Percentiles rank a stretch among this genome's conserved stretches.
Conservation (phyloP, 2,113 vertebrate genomes). For the Lamprologus ornatipinnis region DNA sequence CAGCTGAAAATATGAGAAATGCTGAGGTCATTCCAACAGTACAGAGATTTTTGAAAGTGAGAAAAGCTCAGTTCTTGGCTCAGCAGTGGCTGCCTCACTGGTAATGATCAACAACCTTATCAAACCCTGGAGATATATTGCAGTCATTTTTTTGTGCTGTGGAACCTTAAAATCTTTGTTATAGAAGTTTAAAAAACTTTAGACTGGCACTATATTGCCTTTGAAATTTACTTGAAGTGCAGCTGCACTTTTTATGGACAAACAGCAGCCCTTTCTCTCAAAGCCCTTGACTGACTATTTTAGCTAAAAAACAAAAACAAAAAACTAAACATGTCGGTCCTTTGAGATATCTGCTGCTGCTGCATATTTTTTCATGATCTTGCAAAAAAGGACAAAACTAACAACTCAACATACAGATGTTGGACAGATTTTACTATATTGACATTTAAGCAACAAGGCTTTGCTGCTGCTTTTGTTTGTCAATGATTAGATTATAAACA, state of each 20-base stretch:
- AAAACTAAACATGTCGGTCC: not conserved
- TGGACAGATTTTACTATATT: not conserved
- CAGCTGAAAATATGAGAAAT: slow-evolving; percentile 1
- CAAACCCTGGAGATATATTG: slow-evolving; percentile 8
- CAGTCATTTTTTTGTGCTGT: not conserved
- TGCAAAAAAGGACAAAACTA: not conserved
- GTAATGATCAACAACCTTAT: slow-evolving; percentile 26
- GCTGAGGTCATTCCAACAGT: slow-evolving; percentile 14
- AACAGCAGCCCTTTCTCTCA: not conserved
- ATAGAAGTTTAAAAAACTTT: not conserved
- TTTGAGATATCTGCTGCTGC: not conserved
- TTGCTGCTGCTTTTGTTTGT: not conserved
- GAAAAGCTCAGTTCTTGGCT: not conserved
- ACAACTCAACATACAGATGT: not conserved
- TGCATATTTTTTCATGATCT: not conserved
- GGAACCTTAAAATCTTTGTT: not conserved
- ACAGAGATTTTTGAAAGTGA: slow-evolving; percentile 15
- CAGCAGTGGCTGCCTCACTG: not conserved
- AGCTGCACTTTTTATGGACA: not conserved
- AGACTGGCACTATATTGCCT: not conserved
- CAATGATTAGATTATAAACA: not conserved
- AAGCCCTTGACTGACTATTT: not conserved
- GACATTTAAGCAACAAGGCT: not conserved
- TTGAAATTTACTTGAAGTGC: not conserved
- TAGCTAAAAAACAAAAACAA: not conserved